Evolutionary conservation across 2,888 invertebrate species (phyloP).

Genomic region (Zootermopsis nevadensis): DNA sequence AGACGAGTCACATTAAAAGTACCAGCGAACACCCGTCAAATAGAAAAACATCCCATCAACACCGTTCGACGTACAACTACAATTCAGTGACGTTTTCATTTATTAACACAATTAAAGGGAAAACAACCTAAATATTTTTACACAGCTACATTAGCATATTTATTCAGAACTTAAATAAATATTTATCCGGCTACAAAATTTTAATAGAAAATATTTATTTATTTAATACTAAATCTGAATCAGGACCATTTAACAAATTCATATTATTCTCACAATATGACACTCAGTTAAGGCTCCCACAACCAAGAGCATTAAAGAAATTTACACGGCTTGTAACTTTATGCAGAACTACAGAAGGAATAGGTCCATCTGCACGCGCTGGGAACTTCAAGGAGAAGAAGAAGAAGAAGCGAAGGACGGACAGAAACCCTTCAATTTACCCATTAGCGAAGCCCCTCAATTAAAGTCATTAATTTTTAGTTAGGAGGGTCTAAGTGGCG

Average conservation of each 20-base stretch:
- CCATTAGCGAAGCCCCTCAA: conserved; percentile 45
- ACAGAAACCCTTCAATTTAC: conserved; percentile 44
- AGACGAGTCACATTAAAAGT: neutral
- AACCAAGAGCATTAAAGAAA: neutral
- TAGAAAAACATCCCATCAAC: neutral
- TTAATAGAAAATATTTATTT: too few species aligned
- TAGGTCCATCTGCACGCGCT: neutral
- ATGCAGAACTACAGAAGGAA: neutral
- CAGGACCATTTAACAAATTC: too few species aligned
- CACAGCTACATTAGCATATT: too few species aligned
- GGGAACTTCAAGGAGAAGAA: neutral
- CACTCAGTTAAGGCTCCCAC: neutral
- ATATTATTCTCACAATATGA: neutral
- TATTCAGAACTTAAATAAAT: too few species aligned
- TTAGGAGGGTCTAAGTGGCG: conserved; percentile 22
- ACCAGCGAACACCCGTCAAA: neutral
- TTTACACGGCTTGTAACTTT: neutral
- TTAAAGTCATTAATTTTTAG: conserved; percentile 47
- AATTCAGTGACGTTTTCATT: too few species aligned
- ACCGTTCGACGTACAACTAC: too few species aligned
- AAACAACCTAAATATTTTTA: too few species aligned
- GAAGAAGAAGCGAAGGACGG: neutral
- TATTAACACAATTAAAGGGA: too few species aligned
- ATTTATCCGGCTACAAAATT: too few species aligned
- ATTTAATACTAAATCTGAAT: too few species aligned